Conservation (phyloP, 2,797 vertebrate genomes). For the Bradypus variegatus region DNA sequence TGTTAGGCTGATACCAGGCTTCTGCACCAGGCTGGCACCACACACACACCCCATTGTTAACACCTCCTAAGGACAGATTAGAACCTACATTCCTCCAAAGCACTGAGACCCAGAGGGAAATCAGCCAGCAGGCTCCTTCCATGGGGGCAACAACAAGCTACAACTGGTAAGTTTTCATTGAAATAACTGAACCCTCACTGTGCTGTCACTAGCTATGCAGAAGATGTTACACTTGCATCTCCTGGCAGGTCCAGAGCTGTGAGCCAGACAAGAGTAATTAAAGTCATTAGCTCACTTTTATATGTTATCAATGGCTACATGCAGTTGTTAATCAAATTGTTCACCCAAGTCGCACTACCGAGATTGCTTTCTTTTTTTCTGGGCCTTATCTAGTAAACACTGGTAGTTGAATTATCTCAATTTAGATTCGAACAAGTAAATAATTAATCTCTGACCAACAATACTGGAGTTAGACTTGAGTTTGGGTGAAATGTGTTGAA, state of each 20-base stretch:
- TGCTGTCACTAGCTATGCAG: background rate
- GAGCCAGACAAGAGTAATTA: background rate
- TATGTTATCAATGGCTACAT: conserved; percentile 35
- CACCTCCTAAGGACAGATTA: conserved; percentile 60
- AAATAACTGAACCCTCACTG: conserved; percentile 37
- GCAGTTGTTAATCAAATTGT: conserved; percentile 47
- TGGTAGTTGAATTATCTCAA: conserved; percentile 35
- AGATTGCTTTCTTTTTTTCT: conserved; percentile 2
- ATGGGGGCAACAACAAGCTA: conserved; percentile 34
- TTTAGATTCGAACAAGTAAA: conserved; percentile 57
- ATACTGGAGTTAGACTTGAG: conserved; percentile 3
- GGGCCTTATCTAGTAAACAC: conserved; percentile 40
- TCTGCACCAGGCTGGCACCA: conserved; percentile 29
- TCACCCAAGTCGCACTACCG: conserved; percentile 46
- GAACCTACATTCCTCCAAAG: conserved; percentile 52
- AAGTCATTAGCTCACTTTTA: background rate
- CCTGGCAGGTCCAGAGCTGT: background rate
- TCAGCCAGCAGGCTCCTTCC: conserved; percentile 60
- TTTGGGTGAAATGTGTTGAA: conserved; percentile 24
- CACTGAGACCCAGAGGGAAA: conserved; percentile 59
- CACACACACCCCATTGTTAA: conserved; percentile 54
- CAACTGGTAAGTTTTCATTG: conserved; percentile 61
- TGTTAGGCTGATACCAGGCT: conserved; percentile 43
- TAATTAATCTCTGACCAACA: conserved; percentile 51
- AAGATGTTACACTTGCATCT: background rate